Conservation (phyloP, 64 coral and sea anemone species). For the Montipora capricornis region DNA sequence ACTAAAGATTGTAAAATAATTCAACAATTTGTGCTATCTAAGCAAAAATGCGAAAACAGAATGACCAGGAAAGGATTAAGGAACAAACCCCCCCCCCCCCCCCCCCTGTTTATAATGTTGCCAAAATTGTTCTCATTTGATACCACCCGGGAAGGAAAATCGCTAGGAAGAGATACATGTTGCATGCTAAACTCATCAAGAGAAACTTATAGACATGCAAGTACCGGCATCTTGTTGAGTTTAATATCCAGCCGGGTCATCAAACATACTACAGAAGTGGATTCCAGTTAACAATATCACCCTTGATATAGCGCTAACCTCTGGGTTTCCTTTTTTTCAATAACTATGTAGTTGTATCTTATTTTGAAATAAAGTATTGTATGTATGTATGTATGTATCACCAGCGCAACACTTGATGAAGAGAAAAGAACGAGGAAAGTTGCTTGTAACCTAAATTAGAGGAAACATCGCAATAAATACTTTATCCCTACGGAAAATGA, state of each 20-base stretch:
- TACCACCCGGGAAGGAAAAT: conserved; percentile 39
- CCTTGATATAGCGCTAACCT: no score
- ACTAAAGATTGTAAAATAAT: no score
- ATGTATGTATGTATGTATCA: no score
- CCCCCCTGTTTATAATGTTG: neutral
- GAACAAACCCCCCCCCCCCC: no score
- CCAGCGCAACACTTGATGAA: no score
- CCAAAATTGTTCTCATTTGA: conserved; percentile 22
- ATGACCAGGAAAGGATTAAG: neutral
- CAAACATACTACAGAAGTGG: conserved; percentile 23
- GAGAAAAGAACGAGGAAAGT: no score
- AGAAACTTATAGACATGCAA: conserved; percentile 36
- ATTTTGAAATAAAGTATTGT: no score
- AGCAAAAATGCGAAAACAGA: neutral
- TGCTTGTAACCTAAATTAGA: no score
- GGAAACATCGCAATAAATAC: no score
- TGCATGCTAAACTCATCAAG: conserved; percentile 10
- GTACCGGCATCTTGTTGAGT: neutral
- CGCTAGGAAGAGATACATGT: conserved; percentile 2
- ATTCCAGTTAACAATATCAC: conserved; percentile 22
- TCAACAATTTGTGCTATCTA: neutral
- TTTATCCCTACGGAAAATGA: no score
- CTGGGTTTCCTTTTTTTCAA: no score
- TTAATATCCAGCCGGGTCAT: conserved; percentile 24
- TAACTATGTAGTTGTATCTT: no score